phyloP scores from a whole-genome alignment of 2,113 vertebrate genomes.

The Cygnus atratus region DNA sequence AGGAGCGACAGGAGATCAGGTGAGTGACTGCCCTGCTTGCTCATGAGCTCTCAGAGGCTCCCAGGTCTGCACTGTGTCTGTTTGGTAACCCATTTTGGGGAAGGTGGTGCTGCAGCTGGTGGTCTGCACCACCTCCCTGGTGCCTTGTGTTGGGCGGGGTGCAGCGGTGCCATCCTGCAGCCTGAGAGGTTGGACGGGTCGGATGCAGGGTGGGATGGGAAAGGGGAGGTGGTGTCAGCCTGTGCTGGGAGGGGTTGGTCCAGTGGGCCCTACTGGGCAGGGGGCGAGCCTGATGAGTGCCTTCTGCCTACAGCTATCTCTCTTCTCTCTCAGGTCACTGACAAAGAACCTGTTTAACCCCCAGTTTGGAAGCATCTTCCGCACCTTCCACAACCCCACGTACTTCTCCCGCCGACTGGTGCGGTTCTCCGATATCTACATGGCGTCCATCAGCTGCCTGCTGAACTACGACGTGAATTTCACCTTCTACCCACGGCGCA shows the following conservation, averaged over 20 bases:
- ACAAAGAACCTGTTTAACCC: slow-evolving; percentile 85
- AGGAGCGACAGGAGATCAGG: slow-evolving; percentile 84
- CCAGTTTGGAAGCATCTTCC: slow-evolving; percentile 85
- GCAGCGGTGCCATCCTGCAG: background rate
- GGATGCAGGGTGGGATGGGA: background rate
- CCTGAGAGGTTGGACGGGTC: background rate
- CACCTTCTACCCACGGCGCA: slow-evolving; percentile 84
- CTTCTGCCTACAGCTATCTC: background rate
- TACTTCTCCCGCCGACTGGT: slow-evolving; percentile 83
- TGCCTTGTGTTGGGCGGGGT: background rate
- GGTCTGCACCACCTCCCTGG: background rate
- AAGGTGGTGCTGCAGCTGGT: background rate
- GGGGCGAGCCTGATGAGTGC: background rate
- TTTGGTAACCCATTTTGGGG: background rate
- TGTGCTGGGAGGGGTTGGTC: background rate
- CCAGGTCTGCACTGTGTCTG: background rate
- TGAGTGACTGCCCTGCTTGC: background rate
- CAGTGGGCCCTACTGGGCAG: background rate
- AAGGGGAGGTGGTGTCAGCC: background rate
- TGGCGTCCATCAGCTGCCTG: slow-evolving; percentile 84
- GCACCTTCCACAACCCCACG: slow-evolving; percentile 85
- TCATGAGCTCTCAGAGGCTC: background rate
- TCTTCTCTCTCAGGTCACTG: slow-evolving; percentile 68
- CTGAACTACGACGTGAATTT: slow-evolving; percentile 81
- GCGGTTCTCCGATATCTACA: slow-evolving; percentile 84